Evolutionary conservation across 2,797 vertebrate genomes (phyloP).

Genomic region (Lophius americanus): DNA sequence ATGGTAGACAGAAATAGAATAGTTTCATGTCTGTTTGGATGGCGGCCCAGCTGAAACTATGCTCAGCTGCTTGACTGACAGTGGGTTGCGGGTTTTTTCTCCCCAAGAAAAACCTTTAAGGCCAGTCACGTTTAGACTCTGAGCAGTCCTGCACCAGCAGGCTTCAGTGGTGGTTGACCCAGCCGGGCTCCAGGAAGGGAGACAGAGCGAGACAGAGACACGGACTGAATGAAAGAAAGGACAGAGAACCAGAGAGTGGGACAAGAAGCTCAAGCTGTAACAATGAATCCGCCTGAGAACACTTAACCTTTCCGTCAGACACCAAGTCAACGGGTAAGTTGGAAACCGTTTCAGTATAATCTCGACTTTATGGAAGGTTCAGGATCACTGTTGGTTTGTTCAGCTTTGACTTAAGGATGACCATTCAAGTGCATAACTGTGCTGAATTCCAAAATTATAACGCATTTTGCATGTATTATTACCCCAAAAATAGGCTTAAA

Average conservation of each 20-base stretch:
- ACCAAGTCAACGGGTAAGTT: slow-evolving; percentile 69
- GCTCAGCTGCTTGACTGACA: slow-evolving; percentile 85
- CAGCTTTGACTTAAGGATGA: too few relatives aligned
- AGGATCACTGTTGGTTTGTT: too few relatives aligned
- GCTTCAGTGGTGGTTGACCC: slow-evolving; percentile 60
- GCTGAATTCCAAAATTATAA: too few relatives aligned
- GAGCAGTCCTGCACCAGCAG: slow-evolving; percentile 69
- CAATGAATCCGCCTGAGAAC: slow-evolving; percentile 65
- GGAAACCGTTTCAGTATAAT: slow-evolving; percentile 31
- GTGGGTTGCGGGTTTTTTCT: slow-evolving; percentile 85
- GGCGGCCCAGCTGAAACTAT: slow-evolving; percentile 86
- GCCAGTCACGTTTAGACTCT: slow-evolving; percentile 71
- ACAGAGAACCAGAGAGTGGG: slow-evolving; percentile 32
- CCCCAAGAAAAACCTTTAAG: slow-evolving; percentile 75
- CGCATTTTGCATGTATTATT: too few relatives aligned
- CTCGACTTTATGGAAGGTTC: slow-evolving; percentile 12
- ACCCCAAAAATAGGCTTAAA: too few relatives aligned
- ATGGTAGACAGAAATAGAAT: slow-evolving; percentile 91
- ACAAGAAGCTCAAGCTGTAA: slow-evolving; percentile 25
- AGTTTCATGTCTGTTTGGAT: slow-evolving; percentile 89
- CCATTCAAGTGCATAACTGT: too few relatives aligned
- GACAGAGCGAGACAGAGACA: slow-evolving; percentile 19
- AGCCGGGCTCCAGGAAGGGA: slow-evolving; percentile 34
- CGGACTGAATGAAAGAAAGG: slow-evolving; percentile 34
- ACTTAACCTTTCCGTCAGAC: slow-evolving; percentile 53